phyloP scores from a whole-genome alignment of 2,797 vertebrate species.

The Bradypus variegatus region DNA sequence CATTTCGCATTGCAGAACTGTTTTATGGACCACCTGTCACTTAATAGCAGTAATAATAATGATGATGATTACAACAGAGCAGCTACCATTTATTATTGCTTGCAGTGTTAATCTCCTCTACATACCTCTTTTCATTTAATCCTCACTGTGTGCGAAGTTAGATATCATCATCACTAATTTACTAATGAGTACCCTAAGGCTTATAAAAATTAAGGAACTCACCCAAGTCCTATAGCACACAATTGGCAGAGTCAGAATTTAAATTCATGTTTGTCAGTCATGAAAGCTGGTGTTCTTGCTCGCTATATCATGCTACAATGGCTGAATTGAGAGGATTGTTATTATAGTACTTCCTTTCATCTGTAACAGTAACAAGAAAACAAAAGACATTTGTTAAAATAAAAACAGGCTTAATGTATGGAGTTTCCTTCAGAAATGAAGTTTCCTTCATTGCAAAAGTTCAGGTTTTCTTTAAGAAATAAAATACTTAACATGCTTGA shows the following conservation, averaged over 20 bases:
- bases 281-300: neutral
- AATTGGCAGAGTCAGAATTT: neutral
- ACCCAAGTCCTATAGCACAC: neutral
- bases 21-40: neutral
- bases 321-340: neutral
- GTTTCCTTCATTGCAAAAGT: neutral
- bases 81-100: neutral
- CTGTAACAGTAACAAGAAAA: neutral
- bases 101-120: neutral
- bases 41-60: neutral
- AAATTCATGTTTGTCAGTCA: neutral
- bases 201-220: slow-evolving; percentile 23
- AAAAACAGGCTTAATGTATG: neutral
- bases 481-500: neutral
- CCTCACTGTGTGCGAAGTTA: neutral
- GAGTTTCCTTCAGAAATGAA: neutral
- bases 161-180: neutral
- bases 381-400: neutral
- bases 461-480: neutral
- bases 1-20: neutral
- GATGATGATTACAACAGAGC: neutral
- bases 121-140: neutral
- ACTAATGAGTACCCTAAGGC: slow-evolving; percentile 12
- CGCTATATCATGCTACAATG: neutral
- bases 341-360: neutral